A percentile compares a stretch with the other conserved stretches of the same genome.
phyloP scores from a whole-genome alignment of 2,113 vertebrate genomes.

The Triplophysa rosa region DNA sequence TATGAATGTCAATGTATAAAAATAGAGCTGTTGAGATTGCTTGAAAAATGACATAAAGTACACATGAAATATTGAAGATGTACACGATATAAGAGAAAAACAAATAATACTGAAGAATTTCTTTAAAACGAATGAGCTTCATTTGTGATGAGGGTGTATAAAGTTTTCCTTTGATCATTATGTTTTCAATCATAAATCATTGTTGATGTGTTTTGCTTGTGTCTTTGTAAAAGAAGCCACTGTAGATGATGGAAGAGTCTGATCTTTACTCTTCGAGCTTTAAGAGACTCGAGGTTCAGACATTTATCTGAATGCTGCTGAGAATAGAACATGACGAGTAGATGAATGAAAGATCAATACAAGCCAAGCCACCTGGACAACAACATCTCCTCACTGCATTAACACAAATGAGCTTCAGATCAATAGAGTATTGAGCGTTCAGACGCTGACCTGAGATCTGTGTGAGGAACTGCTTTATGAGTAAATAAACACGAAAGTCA shows the following conservation, averaged over 20 bases:
- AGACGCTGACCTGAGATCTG: slow-evolving; percentile 16
- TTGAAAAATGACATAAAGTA: slow-evolving; percentile 23
- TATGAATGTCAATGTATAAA: slow-evolving; percentile 48
- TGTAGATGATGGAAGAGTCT: neutral
- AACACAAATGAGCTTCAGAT: neutral
- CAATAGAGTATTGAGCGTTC: slow-evolving; percentile 59
- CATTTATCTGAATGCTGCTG: neutral
- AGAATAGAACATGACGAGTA: neutral
- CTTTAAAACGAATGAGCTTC: too few species aligned
- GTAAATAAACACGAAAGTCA: too few species aligned
- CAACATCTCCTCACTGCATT: neutral
- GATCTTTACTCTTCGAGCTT: slow-evolving; percentile 54
- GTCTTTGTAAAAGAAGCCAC: neutral
- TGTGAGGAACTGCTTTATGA: too few species aligned
- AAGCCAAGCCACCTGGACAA: neutral
- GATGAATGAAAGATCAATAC: slow-evolving; percentile 12
- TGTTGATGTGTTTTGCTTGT: neutral
- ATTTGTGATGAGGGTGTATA: too few species aligned
- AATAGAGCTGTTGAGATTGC: slow-evolving; percentile 49
- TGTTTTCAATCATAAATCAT: too few species aligned
- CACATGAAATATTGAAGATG: slow-evolving; percentile 62
- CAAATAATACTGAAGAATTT: slow-evolving; percentile 53
- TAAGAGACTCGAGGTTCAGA: too few species aligned
- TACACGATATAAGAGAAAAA: neutral
- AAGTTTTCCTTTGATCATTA: too few species aligned